Evolutionary conservation across 2,797 vertebrate species (phyloP).

Genomic region (Dallia pectoralis): DNA sequence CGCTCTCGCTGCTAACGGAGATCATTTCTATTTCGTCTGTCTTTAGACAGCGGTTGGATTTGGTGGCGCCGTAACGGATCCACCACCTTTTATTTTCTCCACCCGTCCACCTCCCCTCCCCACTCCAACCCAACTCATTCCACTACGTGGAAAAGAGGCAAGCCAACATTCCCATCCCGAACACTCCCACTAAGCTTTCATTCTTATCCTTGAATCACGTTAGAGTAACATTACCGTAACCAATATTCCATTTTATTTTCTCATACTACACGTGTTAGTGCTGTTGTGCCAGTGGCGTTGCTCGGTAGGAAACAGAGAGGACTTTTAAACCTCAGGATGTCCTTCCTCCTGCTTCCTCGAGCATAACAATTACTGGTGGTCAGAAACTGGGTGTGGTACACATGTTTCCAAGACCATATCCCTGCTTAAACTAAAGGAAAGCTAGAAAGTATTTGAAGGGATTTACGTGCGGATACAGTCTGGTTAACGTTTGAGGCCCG

Average conservation of each 20-base stretch:
- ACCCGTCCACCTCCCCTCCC: background rate
- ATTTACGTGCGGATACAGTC: background rate
- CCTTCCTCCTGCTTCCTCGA: background rate
- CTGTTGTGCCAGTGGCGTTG: background rate
- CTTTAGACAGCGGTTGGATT: background rate
- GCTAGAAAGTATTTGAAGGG: background rate
- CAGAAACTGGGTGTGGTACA: background rate
- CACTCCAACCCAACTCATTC: background rate
- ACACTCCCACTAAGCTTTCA: constrained; percentile 2
- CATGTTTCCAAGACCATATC: background rate
- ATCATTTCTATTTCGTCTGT: background rate
- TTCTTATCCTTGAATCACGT: constrained; percentile 13
- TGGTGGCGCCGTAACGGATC: background rate
- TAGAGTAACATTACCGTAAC: constrained; percentile 3
- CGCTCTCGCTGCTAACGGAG: too few relatives aligned
- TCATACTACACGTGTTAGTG: background rate
- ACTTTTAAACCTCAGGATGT: constrained; percentile 5
- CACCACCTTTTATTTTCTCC: background rate
- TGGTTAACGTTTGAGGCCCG: background rate
- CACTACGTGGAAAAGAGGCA: background rate
- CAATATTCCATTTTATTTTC: background rate
- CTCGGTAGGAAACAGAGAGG: background rate
- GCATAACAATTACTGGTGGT: background rate
- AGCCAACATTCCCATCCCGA: constrained; percentile 11
- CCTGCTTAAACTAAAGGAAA: background rate